Base-by-base conservation (phyloP, 2,113 vertebrate genomes). In the Atrichornis clamosus region DNA sequence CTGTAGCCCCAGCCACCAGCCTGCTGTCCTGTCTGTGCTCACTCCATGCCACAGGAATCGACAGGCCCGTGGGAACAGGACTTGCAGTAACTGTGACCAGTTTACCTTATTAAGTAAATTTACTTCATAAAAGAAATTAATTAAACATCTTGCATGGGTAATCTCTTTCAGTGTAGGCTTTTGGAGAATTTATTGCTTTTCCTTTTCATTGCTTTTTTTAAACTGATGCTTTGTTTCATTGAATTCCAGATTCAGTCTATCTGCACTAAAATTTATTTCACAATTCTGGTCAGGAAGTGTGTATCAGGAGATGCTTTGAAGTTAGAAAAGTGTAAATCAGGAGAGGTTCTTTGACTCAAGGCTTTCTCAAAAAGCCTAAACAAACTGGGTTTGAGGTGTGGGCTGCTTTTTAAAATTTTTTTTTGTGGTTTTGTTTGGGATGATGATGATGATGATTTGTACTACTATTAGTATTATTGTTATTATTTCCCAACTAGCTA, bases 61-160 rank as follows among this genome's bases (percentile, higher is more conserved):
- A 1, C 7, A 1, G 47, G 37, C 46, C 76, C 19, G 8, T 52
- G 70, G 81, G 70, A 87, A 27, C 35, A 69, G 63, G 44, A 32
- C 28, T 28, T 2, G 7, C 10, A 37, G 37, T 23, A 30, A 35
- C 69, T 90, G 58, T n/a, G 77, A 77, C 44, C 42, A 30, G n/a
- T 83, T 93, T 74, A 75, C 65, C 86, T 81, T 58, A 56, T 68
- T 56, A 77, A 74, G 84, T 59, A 62, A 77, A 84, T 93, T 80
- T 69, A 56, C 58, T 93, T 84, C 81, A 87, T 92, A 89, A 91
- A 94, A 87, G 32, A 28, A 92, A 60, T 67, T 92, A 95, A 95
- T 94, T 93, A 77, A 92, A 75, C 27, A 63, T 79, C 68, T 93
- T 75, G 89, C 84, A 73, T 93, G 91, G n/a, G 28, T 91, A 52